Conservation (phyloP, 2,797 vertebrate species). For the Pogonophryne albipinna region DNA sequence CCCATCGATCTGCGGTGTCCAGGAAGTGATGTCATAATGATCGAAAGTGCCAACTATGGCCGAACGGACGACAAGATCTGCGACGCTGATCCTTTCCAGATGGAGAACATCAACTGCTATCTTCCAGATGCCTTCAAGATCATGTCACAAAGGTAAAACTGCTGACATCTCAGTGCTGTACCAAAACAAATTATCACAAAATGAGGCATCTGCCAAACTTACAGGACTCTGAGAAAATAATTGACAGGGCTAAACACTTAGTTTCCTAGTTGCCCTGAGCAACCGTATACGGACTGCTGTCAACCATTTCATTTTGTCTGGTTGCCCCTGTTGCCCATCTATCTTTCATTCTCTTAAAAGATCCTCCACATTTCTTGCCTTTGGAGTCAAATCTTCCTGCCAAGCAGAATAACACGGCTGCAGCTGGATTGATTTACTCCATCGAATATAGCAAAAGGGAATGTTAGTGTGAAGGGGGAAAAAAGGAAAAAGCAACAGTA, state of each 20-base stretch:
- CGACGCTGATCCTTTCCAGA: conserved; percentile 98
- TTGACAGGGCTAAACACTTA: conserved; percentile 32
- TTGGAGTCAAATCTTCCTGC: conserved; percentile 44
- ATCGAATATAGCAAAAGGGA: conserved; percentile 46
- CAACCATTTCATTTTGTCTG: conserved; percentile 48
- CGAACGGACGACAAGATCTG: conserved; percentile 99
- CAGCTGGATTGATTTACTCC: conserved; percentile 39
- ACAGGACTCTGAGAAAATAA: conserved; percentile 34
- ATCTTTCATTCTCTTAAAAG: conserved; percentile 41
- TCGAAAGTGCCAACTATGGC: conserved; percentile 98
- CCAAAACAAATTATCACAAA: conserved; percentile 13
- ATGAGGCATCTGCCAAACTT: conserved; percentile 34
- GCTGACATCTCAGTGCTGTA: conserved; percentile 9
- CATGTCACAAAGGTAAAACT: conserved; percentile 96
- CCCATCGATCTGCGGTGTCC: conserved; percentile 98
- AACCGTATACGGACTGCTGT: conserved; percentile 40
- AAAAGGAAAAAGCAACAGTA: conserved; percentile 28
- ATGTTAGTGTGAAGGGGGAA: conserved; percentile 24
- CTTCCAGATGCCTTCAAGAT: conserved; percentile 99
- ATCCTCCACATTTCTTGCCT: conserved; percentile 2
- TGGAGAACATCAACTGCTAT: conserved; percentile 99
- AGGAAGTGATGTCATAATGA: conserved; percentile 99
- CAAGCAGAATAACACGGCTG: conserved; percentile 26
- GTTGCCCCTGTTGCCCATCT: conserved; percentile 30
- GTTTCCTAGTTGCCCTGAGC: conserved; percentile 31